These are phyloP conservation scores for Knipowitschia caucasica DNA, from an alignment of 2,797 vertebrate genomes.

Conservation along the genomic window DNA sequence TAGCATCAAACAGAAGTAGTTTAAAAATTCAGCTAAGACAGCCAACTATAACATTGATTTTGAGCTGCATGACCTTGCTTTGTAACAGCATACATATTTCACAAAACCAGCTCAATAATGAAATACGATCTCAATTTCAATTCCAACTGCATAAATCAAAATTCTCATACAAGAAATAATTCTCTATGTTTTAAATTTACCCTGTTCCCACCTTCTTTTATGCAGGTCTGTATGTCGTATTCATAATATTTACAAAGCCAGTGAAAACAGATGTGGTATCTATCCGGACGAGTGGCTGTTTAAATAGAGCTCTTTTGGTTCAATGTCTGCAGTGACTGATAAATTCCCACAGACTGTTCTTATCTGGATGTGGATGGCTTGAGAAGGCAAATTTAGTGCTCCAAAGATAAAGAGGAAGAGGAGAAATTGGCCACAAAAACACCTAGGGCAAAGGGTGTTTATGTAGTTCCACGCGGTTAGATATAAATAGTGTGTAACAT, in stretches of 20 bases:
- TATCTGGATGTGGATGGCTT: constrained; percentile 57
- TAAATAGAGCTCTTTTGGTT: constrained; percentile 42
- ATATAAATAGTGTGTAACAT: constrained; percentile 66
- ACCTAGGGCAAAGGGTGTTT: constrained; percentile 53
- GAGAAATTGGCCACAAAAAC: constrained; percentile 25
- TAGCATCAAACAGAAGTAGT: too few relatives aligned
- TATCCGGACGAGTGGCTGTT: constrained; percentile 32
- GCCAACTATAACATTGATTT: too few relatives aligned
- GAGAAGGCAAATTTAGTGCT: constrained; percentile 44
- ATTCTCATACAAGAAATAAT: not conserved
- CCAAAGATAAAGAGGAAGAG: constrained; percentile 17
- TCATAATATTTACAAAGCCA: constrained; percentile 7
- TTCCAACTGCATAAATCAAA: not conserved
- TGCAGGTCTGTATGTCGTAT: not conserved
- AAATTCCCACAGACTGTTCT: constrained; percentile 49
- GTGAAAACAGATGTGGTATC: constrained; percentile 1
- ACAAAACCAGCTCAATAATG: too few relatives aligned
- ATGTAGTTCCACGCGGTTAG: constrained; percentile 67
- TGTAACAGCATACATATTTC: too few relatives aligned
- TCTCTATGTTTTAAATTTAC: not conserved
- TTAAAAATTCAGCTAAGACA: too few relatives aligned
- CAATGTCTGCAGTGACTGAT: constrained; percentile 47
- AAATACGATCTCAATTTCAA: not conserved
- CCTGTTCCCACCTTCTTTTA: not conserved
- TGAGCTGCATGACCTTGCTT: too few relatives aligned